Evolutionary conservation across 1,140 invertebrate genomes (phyloP).

Genomic region (Chironomus striatipennis): DNA sequence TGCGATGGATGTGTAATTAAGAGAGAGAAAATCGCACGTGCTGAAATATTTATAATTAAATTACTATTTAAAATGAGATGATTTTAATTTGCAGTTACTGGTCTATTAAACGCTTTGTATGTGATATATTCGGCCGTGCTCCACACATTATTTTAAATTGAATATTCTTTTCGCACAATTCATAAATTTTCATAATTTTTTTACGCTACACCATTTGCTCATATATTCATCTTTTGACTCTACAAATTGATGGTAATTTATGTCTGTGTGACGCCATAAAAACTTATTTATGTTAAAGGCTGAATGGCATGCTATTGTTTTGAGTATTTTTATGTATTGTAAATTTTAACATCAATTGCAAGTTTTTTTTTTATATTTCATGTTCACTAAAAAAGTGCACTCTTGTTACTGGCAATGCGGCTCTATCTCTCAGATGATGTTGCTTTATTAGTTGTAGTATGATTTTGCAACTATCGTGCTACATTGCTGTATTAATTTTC

Average conservation of each 20-base stretch:
- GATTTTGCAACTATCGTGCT: neutral
- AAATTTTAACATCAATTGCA: neutral
- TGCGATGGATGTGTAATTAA: neutral
- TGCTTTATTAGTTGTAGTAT: neutral
- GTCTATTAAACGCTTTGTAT: neutral
- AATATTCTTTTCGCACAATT: neutral
- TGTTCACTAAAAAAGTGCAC: neutral
- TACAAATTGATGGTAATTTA: neutral
- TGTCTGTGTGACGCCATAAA: neutral
- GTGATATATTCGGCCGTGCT: neutral
- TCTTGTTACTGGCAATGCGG: neutral
- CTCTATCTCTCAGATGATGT: too few relatives aligned
- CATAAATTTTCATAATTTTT: neutral
- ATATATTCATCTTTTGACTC: neutral
- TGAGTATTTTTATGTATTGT: neutral
- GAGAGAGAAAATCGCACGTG: neutral
- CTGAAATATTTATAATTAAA: conserved; percentile 15
- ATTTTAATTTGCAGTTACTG: neutral
- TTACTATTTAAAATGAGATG: neutral
- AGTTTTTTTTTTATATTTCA: neutral
- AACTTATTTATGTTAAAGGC: neutral
- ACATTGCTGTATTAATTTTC: neutral
- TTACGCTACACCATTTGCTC: too few relatives aligned
- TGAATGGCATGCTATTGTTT: neutral
- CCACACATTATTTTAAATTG: neutral